Percentiles rank a stretch among this genome's conserved stretches.
These are phyloP conservation scores for Epinephelus moara DNA, from an alignment of 2,113 vertebrate species.

Conservation along the genomic window DNA sequence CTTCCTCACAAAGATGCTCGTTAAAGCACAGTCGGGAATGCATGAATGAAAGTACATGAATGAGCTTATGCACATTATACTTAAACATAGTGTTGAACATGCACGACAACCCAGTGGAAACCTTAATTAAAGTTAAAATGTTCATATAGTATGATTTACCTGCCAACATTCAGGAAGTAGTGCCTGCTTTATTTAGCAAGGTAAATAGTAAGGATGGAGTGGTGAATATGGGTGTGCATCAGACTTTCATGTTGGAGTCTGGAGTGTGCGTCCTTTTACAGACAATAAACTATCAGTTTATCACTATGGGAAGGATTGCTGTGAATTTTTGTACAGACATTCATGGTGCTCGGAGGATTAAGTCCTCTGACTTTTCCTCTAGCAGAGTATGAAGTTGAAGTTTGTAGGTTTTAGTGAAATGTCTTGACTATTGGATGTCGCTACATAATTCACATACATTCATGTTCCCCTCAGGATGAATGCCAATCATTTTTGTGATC, in stretches of 20 bases:
- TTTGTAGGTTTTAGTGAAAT: background rate
- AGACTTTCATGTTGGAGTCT: background rate
- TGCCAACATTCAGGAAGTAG: background rate
- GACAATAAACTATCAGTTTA: background rate
- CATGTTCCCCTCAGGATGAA: background rate
- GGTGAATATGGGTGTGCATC: background rate
- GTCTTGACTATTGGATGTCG: background rate
- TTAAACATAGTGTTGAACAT: conserved; percentile 46
- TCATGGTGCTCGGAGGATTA: background rate
- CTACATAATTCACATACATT: background rate
- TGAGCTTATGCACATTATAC: conserved; percentile 27
- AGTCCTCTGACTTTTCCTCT: background rate
- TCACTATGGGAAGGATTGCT: background rate
- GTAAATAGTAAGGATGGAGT: background rate
- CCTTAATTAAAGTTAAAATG: background rate
- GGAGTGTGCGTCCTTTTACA: background rate
- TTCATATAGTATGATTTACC: background rate
- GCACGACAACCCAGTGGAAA: background rate
- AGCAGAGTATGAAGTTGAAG: background rate
- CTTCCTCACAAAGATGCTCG: conserved; percentile 23
- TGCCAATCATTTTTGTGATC: background rate
- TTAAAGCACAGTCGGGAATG: conserved; percentile 28
- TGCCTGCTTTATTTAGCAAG: background rate
- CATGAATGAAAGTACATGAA: conserved; percentile 27
- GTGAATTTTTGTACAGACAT: background rate